Evolutionary conservation across 2,113 vertebrate genomes (phyloP), one percentile per base, ranked within the genome.

Genomic region (Nematolebias whitei): DNA sequence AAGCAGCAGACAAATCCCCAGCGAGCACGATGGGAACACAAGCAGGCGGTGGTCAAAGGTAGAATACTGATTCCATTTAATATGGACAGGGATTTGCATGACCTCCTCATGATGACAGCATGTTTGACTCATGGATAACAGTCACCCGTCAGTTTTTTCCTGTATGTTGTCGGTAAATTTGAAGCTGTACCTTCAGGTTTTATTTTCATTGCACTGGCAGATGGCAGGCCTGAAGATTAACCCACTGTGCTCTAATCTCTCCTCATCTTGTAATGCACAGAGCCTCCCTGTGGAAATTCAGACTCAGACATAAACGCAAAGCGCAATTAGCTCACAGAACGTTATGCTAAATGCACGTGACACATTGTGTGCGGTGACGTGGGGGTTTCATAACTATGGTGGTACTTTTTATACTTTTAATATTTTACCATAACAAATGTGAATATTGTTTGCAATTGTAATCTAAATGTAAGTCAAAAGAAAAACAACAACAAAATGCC

Each of bases 201-300:
- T 89, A 90, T 88, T 92, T 82, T 89, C 71, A 23, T 85, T 53
- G 71, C 72, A 53, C 71, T 79, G 85, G 85, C 88, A 91, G 92
- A 91, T 93, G 92, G 91, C 83, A 56, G 76, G 65, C 75, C 86
- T 72, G 80, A 85, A 90, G 92, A 92, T 93, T 92, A 93, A 88
- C 85, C 79, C 82, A 79, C 85, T 85, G 84, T 85, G 53, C 72
- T 82, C 61, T 92, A 93, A 93, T 92, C 88, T 88, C 70, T 74
- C 60, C 84, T 93, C 86, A 91, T 92, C 88, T 87, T 90, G 87
- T 90, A 82, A 91, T 85, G 74, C 86, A 89, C 74, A 77, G 78
- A 43, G 76, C 82, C 78, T 88, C 78, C 74, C 71, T 82, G 74
- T 76, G 80, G 74, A 69, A 77, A 80, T 77, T 85, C 59, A 68